phyloP scores from a whole-genome alignment of 1,140 invertebrate genomes.

The Anthonomus grandis region DNA sequence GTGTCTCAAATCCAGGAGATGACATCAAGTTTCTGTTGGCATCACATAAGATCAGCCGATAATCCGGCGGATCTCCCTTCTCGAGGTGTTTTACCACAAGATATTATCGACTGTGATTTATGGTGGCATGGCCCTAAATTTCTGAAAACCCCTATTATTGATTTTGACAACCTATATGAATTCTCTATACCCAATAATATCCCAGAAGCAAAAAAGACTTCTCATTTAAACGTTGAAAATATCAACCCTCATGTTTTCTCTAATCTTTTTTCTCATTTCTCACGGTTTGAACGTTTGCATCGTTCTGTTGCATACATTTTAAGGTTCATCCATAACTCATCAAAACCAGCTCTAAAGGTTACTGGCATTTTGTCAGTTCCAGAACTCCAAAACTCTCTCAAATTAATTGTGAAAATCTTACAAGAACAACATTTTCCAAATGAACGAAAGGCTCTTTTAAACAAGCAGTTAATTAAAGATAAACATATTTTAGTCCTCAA shows the following conservation, averaged over 20 bases:
- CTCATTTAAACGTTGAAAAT: too few species aligned
- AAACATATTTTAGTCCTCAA: slow-evolving; percentile 5
- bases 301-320: background rate
- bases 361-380: background rate
- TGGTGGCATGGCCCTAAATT: slow-evolving; percentile 36
- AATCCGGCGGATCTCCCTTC: slow-evolving; percentile 42
- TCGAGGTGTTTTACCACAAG: slow-evolving; percentile 25
- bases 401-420: background rate
- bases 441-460: slow-evolving; percentile 1
- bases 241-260: too few species aligned
- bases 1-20: slow-evolving; percentile 16
- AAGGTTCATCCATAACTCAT: slow-evolving; percentile 1
- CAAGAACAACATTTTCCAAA: slow-evolving; percentile 1
- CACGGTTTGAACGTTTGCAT: background rate
- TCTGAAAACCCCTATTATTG: slow-evolving; percentile 8
- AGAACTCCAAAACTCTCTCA: slow-evolving; percentile 8
- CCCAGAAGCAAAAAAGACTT: background rate
- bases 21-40: slow-evolving; percentile 22
- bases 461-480: slow-evolving; percentile 6
- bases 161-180: background rate
- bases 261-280: background rate
- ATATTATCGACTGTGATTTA: slow-evolving; percentile 28
- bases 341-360: background rate
- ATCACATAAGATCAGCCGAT: slow-evolving; percentile 21
- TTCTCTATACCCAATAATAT: background rate